Percentiles rank a stretch among this genome's conserved stretches.
phyloP scores from a whole-genome alignment of 2,113 vertebrate species.

The Microtus montanus region DNA sequence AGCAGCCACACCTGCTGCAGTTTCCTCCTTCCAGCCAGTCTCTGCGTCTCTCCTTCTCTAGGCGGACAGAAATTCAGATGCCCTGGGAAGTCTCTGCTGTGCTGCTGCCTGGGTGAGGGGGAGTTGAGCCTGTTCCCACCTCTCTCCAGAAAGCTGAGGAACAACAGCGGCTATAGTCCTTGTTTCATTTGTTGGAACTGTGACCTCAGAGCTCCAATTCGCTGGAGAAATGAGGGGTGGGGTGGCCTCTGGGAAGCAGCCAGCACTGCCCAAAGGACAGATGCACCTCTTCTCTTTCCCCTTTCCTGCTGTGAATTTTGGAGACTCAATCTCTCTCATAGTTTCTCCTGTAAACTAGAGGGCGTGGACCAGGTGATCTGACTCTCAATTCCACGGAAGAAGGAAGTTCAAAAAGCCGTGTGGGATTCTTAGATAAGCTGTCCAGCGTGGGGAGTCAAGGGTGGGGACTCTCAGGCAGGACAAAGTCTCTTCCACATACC shows the following conservation, averaged over 20 bases:
- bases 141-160: neutral
- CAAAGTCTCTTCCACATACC: neutral
- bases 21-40: neutral
- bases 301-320: neutral
- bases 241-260: neutral
- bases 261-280: neutral
- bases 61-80: neutral
- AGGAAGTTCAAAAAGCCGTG: neutral
- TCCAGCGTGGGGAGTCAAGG: neutral
- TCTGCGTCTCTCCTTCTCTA: neutral
- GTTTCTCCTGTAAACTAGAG: neutral
- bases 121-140: neutral
- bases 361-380: neutral
- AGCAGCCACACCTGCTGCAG: neutral
- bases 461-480: neutral
- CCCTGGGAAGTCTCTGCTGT: no score
- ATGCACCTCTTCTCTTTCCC: neutral
- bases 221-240: neutral
- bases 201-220: neutral
- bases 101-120: neutral
- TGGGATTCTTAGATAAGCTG: constrained; percentile 5
- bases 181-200: neutral
- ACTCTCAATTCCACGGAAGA: neutral
- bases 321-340: neutral
- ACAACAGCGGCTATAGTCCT: no score